Base-by-base conservation (phyloP, 2,113 vertebrate species). In the Aegotheles bennettii region DNA sequence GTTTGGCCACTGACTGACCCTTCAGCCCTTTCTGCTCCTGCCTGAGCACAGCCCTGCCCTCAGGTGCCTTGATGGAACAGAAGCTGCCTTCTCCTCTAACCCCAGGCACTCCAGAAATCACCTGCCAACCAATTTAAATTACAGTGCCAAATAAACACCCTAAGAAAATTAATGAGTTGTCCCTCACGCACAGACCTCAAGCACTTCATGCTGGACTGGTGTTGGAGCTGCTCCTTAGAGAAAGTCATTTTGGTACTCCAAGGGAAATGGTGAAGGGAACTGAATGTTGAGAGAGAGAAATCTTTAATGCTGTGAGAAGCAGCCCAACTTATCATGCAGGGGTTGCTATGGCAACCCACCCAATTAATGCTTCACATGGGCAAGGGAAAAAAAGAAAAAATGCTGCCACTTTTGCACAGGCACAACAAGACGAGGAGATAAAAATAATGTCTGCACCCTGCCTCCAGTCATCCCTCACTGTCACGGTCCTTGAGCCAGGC, bases 331-430 rank as follows among this genome's bases (percentile, higher is more conserved):
- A 65, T 54, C 83, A 36, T 90, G 85, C 16, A 2, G 54, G 87
- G 47, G 96, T 97, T 97, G 95, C 97, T 93, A 97, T 97, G 82
- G 96, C 93, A 97, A 97, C 97, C 89, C 85, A 45, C 91, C 88
- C 93, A 93, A 85, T 95, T 92, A 84, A 87, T 81, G 94, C 93
- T 93, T 93, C 84, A 54, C 11, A 38, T 74, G 70, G 36, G 13
- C 8, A 40, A 24, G 19, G 50, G 13, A 25, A 13, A 7, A 31
- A 38, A 25, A 10, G 6, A 28, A 76, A 84, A 79, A 80, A 70
- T 68, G 61, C 92, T 90, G 89, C 70, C 90, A 79, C 78, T 92
- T 95, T 23, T 93, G 81, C 89, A 95, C 64, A 91, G 70, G 88
- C 87, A 94, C 57, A 95, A 80, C 33, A 84, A 81, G 79, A 33